Percentiles rank a stretch among this genome's conserved stretches.
Evolutionary conservation across 2,888 invertebrate genomes (phyloP).

Genomic region (Temnothorax ravouxi): DNA sequence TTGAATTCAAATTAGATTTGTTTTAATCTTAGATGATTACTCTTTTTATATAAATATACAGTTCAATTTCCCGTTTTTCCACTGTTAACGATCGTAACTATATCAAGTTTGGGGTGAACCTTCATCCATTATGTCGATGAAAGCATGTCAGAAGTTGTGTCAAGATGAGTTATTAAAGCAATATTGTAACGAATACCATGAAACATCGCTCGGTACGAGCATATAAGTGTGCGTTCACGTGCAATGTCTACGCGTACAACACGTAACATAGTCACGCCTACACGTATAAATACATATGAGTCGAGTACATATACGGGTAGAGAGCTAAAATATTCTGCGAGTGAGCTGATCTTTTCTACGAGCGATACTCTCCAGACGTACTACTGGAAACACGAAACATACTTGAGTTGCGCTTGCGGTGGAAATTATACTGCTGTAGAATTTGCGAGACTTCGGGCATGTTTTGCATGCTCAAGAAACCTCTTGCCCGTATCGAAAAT

Average conservation of each 20-base stretch:
- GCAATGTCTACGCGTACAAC: conserved; percentile 1
- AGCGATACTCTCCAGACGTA: conserved; percentile 66
- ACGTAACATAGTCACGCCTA: conserved; percentile 18
- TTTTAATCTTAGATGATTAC: not conserved
- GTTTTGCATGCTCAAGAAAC: conserved; percentile 73
- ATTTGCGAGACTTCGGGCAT: conserved; percentile 71
- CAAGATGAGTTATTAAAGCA: conserved; percentile 67
- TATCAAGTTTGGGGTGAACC: conserved; percentile 54
- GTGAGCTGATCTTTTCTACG: conserved; percentile 47
- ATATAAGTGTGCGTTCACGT: not conserved
- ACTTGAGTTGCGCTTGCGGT: conserved; percentile 54
- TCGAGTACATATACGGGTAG: not conserved
- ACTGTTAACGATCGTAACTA: conserved; percentile 45
- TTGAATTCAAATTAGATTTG: not conserved
- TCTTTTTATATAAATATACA: not conserved
- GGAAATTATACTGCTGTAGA: conserved; percentile 74
- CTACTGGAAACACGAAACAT: conserved; percentile 61
- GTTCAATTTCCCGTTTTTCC: not conserved
- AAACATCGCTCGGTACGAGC: conserved; percentile 3
- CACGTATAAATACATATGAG: conserved; percentile 23
- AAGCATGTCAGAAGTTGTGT: conserved; percentile 58
- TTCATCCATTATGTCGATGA: conserved; percentile 63
- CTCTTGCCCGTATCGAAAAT: conserved; percentile 60
- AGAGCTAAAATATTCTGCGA: conserved; percentile 48
- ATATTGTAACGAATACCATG: conserved; percentile 63